These are phyloP conservation scores for Laterallus jamaicensis DNA, from an alignment of 2,113 vertebrate species.

Conservation along the genomic window DNA sequence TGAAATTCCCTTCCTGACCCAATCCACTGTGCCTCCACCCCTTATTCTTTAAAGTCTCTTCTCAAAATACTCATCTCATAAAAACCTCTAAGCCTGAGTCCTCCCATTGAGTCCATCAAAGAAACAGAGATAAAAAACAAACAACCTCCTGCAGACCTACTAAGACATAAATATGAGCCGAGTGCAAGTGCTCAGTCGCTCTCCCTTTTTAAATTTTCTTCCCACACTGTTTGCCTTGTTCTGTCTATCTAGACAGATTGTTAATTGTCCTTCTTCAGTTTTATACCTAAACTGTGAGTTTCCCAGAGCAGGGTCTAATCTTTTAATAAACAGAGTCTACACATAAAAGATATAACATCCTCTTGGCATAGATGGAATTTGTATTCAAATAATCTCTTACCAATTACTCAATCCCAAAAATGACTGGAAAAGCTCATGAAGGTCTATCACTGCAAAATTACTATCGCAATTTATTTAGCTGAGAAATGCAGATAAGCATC, in stretches of 20 bases:
- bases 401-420: not conserved
- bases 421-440: not conserved
- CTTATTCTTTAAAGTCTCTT: not conserved
- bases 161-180: not conserved
- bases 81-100: not conserved
- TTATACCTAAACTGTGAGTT: not conserved
- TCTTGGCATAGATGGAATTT: not conserved
- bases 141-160: not conserved
- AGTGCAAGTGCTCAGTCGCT: not conserved
- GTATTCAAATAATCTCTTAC: not conserved
- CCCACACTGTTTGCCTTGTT: not conserved
- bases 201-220: not conserved
- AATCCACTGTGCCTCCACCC: not conserved
- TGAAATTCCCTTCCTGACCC: not conserved
- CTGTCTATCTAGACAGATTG: not conserved
- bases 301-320: not conserved
- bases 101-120: not conserved
- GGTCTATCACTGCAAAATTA: not conserved
- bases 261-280: not conserved
- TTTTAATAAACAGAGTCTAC: not conserved
- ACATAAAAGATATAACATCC: not conserved
- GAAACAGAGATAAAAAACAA: conserved; percentile 1
- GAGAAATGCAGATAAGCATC: conserved; percentile 34
- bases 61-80: not conserved
- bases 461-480: conserved; percentile 21